Conservation (phyloP, 1,140 invertebrate species). For the Sitodiplosis mosellana region DNA sequence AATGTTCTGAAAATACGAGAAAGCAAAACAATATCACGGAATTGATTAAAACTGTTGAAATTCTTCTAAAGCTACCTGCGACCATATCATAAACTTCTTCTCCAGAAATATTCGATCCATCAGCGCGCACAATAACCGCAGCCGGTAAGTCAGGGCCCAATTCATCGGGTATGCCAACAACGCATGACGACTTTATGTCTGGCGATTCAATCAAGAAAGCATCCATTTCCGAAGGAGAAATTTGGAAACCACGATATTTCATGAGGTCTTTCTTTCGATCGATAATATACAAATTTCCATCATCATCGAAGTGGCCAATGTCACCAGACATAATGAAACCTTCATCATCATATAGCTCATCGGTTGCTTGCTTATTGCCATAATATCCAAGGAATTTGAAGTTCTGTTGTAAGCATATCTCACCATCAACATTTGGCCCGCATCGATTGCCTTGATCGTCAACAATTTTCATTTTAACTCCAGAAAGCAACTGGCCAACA, state of each 20-base stretch:
- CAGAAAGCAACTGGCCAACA: slow-evolving; percentile 17
- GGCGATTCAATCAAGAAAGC: slow-evolving; percentile 18
- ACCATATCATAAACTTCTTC: no score
- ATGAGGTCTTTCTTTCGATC: slow-evolving; percentile 43
- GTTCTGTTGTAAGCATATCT: slow-evolving; percentile 17
- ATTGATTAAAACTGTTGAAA: no score
- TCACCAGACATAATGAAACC: slow-evolving; percentile 54
- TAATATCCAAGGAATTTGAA: slow-evolving; percentile 22
- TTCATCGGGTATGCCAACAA: no score
- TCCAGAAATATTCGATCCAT: no score
- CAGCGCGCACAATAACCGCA: no score
- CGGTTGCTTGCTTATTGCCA: slow-evolving; percentile 19
- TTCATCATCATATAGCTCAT: slow-evolving; percentile 21
- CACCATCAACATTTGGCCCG: slow-evolving; percentile 17
- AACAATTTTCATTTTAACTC: slow-evolving; percentile 23
- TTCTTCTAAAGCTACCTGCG: no score
- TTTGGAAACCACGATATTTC: slow-evolving; percentile 23
- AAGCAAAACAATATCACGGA: no score
- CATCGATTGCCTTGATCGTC: slow-evolving; percentile 19
- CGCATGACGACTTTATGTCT: no score
- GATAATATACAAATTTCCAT: slow-evolving; percentile 33
- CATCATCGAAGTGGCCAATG: slow-evolving; percentile 36
- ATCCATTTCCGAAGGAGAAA: slow-evolving; percentile 22
- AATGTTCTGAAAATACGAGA: no score
- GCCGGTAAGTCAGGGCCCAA: no score